Conservation (phyloP, 2,797 vertebrate species). For the Phataginus tetradactyla region DNA sequence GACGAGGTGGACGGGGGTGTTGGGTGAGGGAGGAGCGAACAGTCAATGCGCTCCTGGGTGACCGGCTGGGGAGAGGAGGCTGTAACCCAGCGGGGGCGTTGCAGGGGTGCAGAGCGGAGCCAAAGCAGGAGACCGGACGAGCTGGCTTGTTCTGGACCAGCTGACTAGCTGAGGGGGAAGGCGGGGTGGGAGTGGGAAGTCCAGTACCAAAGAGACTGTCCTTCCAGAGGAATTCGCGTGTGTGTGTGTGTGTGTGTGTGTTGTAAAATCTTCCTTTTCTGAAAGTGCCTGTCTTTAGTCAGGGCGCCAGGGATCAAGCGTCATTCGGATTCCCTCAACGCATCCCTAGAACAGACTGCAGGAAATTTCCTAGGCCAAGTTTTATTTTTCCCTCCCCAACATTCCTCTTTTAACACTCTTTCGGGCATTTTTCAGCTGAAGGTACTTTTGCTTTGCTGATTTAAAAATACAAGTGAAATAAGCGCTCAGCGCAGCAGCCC, state of each 20-base stretch:
- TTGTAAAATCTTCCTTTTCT: not conserved
- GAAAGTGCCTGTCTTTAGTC: not conserved
- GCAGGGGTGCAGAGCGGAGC: accelerated
- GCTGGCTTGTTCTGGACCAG: not conserved
- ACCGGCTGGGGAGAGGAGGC: not conserved
- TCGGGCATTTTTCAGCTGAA: not conserved
- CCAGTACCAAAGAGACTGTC: not conserved
- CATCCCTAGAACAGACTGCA: not conserved
- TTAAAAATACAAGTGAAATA: not conserved
- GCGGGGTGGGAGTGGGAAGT: not conserved
- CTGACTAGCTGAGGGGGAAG: not conserved
- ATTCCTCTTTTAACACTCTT: not conserved
- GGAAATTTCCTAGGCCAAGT: not conserved
- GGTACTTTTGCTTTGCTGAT: not conserved
- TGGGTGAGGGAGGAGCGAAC: accelerated
- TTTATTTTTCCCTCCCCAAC: not conserved
- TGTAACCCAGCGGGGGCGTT: not conserved
- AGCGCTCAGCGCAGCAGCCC: accelerated
- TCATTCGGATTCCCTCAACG: accelerated
- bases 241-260: not conserved
- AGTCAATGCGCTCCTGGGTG: accelerated
- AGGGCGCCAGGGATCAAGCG: accelerated
- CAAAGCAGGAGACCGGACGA: accelerated
- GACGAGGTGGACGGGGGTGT: accelerated
- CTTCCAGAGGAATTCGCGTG: not conserved